Percentiles rank a stretch among this genome's conserved stretches.
Conservation (phyloP, 2,113 vertebrate species). For the Charadrius vociferus region DNA sequence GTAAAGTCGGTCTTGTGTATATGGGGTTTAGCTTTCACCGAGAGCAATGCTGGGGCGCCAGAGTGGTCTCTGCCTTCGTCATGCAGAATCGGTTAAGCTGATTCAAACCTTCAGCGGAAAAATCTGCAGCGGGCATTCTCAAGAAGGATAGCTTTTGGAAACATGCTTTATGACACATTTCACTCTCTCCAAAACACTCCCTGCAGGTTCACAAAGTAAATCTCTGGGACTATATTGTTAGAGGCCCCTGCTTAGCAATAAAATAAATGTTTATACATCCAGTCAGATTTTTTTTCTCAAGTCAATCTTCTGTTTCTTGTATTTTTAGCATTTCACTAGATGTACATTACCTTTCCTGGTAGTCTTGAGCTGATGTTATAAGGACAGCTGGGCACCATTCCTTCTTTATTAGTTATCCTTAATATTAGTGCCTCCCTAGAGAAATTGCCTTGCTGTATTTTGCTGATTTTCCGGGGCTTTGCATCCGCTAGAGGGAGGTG, state of each 20-base stretch:
- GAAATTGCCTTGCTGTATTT: not conserved
- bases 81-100: no score
- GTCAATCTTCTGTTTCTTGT: not conserved
- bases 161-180: not conserved
- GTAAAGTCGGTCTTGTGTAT: not conserved
- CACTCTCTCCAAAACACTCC: not conserved
- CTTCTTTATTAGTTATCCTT: not conserved
- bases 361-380: not conserved
- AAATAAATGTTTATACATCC: not conserved
- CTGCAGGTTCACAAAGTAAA: not conserved
- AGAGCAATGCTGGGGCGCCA: no score
- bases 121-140: not conserved
- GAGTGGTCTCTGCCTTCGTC: fast-evolving
- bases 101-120: not conserved
- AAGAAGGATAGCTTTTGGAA: not conserved
- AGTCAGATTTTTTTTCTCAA: not conserved
- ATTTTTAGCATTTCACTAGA: not conserved
- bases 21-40: not conserved
- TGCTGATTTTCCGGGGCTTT: not conserved
- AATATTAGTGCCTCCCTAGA: not conserved
- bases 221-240: not conserved
- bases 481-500: constrained; percentile 21
- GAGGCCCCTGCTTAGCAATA: not conserved
- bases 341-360: fast-evolving
- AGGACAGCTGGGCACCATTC: not conserved